Evolutionary conservation across 1,140 invertebrate genomes (phyloP).

Genomic region (Sinonovacula constricta): DNA sequence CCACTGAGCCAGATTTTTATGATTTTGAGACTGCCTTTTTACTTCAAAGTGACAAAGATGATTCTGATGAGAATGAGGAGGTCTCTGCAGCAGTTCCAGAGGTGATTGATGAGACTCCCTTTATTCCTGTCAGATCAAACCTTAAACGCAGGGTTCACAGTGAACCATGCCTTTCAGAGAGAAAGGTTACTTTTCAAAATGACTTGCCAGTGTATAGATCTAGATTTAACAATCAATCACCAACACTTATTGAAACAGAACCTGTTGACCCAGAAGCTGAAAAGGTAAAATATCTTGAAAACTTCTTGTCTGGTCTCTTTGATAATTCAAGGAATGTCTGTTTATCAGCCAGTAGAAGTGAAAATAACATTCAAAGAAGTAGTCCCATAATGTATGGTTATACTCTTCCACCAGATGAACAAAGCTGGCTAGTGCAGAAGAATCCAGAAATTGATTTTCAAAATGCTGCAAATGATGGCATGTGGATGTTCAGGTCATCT

Average conservation of each 20-base stretch:
- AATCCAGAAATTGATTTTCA: too few species aligned
- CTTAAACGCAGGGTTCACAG: constrained; percentile 36
- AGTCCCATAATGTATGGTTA: not conserved
- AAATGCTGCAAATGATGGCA: too few species aligned
- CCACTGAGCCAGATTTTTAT: too few species aligned
- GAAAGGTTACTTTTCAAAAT: constrained; percentile 33
- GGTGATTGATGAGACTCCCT: constrained; percentile 49
- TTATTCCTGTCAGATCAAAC: constrained; percentile 32
- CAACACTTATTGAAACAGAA: not conserved
- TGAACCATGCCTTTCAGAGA: constrained; percentile 32
- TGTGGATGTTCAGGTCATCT: too few species aligned
- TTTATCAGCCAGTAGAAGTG: not conserved
- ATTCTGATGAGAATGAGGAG: not conserved
- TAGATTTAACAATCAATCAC: not conserved
- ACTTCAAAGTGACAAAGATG: not conserved
- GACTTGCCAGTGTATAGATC: constrained; percentile 44
- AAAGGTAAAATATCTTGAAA: constrained; percentile 38
- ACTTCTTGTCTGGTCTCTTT: constrained; percentile 39
- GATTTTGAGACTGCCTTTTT: too few species aligned
- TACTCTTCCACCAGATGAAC: not conserved
- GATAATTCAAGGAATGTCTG: constrained; percentile 23
- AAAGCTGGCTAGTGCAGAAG: not conserved
- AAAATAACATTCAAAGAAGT: not conserved
- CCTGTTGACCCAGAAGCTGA: constrained; percentile 3
- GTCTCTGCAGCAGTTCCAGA: constrained; percentile 12